phyloP scores from a whole-genome alignment of 2,797 vertebrate species.

The Myotis myotis region DNA sequence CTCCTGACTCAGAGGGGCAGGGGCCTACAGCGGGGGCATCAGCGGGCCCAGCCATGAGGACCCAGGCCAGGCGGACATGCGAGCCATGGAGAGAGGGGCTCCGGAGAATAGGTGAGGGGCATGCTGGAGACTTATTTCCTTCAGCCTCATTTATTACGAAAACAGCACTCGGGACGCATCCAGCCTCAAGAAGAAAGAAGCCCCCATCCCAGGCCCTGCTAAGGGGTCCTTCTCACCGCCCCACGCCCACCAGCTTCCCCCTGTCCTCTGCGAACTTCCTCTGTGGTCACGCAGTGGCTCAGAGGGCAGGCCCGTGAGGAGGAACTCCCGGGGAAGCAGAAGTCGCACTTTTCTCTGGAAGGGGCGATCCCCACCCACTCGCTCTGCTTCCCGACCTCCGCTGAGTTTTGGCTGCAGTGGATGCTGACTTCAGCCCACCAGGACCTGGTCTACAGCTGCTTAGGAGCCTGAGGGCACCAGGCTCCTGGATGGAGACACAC shows the following conservation, averaged over 20 bases:
- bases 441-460: rapidly evolving
- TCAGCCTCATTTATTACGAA: not conserved
- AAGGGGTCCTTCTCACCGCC: not conserved
- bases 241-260: not conserved
- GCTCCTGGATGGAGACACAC: not conserved
- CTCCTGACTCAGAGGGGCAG: not conserved
- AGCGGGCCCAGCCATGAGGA: not conserved
- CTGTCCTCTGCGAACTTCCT: not conserved
- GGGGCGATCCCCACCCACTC: rapidly evolving
- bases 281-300: not conserved
- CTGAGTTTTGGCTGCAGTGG: no score
- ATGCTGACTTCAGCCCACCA: no score
- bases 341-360: not conserved
- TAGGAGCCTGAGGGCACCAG: rapidly evolving
- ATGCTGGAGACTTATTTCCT: not conserved
- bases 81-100: not conserved
- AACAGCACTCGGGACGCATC: not conserved
- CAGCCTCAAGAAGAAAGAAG: not conserved
- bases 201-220: rapidly evolving
- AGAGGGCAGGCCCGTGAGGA: not conserved
- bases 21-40: not conserved
- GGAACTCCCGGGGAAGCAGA: not conserved
- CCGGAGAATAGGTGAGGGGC: not conserved
- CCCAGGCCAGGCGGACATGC: not conserved
- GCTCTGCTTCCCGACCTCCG: rapidly evolving